Conservation (phyloP, 2,888 invertebrate species). For the Nomada lathburiana region DNA sequence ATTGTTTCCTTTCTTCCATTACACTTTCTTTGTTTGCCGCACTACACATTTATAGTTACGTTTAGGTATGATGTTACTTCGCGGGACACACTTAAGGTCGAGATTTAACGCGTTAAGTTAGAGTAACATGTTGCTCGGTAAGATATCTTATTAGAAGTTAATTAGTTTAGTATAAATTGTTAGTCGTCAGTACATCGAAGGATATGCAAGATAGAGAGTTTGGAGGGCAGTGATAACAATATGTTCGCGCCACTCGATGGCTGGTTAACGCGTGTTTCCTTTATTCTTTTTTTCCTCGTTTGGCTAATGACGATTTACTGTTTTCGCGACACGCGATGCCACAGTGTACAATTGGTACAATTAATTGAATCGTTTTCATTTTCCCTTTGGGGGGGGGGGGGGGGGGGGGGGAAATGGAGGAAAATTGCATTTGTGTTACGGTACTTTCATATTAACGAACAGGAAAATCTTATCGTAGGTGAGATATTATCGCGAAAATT, state of each 20-base stretch:
- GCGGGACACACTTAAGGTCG: slow-evolving; percentile 61
- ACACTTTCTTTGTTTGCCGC: slow-evolving; percentile 15
- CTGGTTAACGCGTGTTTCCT: slow-evolving; percentile 2
- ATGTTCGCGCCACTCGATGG: slow-evolving; percentile 61
- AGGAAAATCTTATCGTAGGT: neutral
- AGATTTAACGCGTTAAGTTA: slow-evolving; percentile 63
- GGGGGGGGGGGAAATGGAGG: neutral
- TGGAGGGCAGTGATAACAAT: slow-evolving; percentile 79
- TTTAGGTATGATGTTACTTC: slow-evolving; percentile 37
- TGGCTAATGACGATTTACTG: slow-evolving; percentile 2
- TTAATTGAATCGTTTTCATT: neutral
- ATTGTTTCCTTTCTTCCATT: neutral
- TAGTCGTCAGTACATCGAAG: slow-evolving; percentile 83
- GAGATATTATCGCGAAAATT: neutral
- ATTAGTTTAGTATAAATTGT: slow-evolving; percentile 81
- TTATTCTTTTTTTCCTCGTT: neutral
- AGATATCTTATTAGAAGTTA: slow-evolving; percentile 80
- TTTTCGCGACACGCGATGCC: slow-evolving; percentile 1
- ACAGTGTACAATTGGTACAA: neutral
- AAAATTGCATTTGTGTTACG: neutral
- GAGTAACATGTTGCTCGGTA: slow-evolving; percentile 73
- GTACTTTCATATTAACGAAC: slow-evolving; percentile 39
- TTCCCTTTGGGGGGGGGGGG: neutral
- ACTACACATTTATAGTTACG: slow-evolving; percentile 44
- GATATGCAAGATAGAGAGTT: slow-evolving; percentile 81